Conservation (phyloP, 2,888 invertebrate genomes). For the Agriopis marginaria region DNA sequence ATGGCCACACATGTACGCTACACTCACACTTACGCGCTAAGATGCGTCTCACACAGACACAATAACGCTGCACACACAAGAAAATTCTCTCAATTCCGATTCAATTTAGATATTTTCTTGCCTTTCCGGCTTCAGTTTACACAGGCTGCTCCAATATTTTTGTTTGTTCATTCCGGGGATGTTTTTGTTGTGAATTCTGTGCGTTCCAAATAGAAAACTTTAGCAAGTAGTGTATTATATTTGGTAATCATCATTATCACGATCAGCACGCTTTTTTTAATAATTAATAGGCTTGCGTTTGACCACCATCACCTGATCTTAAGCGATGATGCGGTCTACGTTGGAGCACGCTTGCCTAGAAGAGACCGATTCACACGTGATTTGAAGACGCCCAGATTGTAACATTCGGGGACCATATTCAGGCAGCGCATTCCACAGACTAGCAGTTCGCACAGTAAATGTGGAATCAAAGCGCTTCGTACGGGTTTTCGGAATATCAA, state of each 20-base stretch:
- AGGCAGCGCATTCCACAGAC: too few species aligned
- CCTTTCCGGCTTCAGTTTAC: constrained; percentile 46
- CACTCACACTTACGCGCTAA: constrained; percentile 10
- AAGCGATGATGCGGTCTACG: too few species aligned
- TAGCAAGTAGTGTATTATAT: constrained; percentile 1
- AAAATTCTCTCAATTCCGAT: constrained; percentile 66
- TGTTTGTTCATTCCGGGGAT: constrained; percentile 35
- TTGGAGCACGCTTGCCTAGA: too few species aligned
- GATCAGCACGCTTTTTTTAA: too few species aligned
- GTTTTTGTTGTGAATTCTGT: constrained; percentile 27
- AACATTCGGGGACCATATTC: too few species aligned
- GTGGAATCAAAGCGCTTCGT: too few species aligned
- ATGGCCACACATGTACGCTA: constrained; percentile 1
- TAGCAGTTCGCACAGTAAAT: too few species aligned
- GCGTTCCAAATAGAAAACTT: constrained; percentile 7
- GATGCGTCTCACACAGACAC: constrained; percentile 26
- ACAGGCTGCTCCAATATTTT: constrained; percentile 52
- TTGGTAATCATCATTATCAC: not conserved
- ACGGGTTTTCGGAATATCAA: too few species aligned
- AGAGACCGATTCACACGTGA: too few species aligned
- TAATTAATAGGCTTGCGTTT: too few species aligned
- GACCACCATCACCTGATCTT: too few species aligned
- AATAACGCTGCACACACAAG: constrained; percentile 54
- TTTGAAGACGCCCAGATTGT: too few species aligned
- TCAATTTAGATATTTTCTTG: constrained; percentile 68